Evolutionary conservation across 2,797 vertebrate species (phyloP).

Genomic region (Melanotaenia maccullochi): DNA sequence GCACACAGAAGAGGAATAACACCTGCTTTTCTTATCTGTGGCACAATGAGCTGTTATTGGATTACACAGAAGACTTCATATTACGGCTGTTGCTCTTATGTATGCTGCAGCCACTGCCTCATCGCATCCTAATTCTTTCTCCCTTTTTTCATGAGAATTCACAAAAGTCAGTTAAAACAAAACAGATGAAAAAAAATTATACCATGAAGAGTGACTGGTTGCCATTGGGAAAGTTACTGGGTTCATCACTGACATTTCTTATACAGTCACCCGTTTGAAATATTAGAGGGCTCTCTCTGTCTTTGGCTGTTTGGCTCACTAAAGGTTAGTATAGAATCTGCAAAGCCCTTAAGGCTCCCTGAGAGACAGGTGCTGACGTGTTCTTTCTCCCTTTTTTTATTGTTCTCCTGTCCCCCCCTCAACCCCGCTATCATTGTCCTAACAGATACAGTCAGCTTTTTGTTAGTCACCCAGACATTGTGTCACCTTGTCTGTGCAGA

Average conservation of each 20-base stretch:
- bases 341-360: constrained; percentile 34
- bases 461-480: constrained; percentile 37
- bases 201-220: constrained; percentile 2
- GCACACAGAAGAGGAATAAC: constrained; percentile 38
- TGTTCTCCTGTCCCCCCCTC: constrained; percentile 28
- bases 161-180: constrained; percentile 5
- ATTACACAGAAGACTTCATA: constrained; percentile 38
- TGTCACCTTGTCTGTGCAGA: constrained; percentile 24
- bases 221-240: constrained; percentile 7
- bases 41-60: constrained; percentile 55
- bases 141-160: not conserved
- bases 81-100: constrained; percentile 52
- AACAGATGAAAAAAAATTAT: constrained; percentile 16
- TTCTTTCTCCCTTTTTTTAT: constrained; percentile 45
- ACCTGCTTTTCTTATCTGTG: constrained; percentile 57
- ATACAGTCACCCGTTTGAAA: constrained; percentile 51
- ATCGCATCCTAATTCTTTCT: constrained; percentile 31
- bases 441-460: constrained; percentile 18
- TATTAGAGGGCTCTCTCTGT: constrained; percentile 35
- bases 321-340: constrained; percentile 26
- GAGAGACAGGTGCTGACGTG: constrained; percentile 46
- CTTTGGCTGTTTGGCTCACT: constrained; percentile 18
- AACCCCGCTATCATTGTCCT: constrained; percentile 29
- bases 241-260: constrained; percentile 50
- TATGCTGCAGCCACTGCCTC: constrained; percentile 38